Percentiles rank a stretch among this genome's conserved stretches.
phyloP scores from a whole-genome alignment of 2,113 vertebrate species.

The Hypomesus transpacificus region DNA sequence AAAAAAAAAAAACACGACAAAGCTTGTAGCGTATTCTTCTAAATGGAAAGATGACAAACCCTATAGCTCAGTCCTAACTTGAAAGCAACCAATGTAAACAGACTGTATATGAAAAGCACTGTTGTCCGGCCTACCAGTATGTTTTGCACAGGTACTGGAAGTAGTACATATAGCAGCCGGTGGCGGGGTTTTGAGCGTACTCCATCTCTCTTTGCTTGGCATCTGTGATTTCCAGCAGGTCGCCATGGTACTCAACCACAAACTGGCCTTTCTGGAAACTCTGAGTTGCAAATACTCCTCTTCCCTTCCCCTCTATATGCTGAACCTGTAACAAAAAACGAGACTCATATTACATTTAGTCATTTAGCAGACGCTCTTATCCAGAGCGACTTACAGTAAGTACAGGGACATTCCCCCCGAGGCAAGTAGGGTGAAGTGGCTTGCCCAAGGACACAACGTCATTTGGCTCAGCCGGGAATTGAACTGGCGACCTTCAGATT shows the following conservation, averaged over 20 bases:
- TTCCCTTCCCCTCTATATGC: constrained; percentile 85
- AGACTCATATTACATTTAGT: background rate
- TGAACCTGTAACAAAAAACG: constrained; percentile 75
- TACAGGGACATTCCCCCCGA: no score
- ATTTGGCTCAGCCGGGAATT: no score
- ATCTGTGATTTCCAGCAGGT: constrained; percentile 87
- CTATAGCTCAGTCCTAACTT: no score
- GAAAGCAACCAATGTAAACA: no score
- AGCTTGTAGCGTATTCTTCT: no score
- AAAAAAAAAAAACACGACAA: no score
- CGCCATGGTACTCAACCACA: constrained; percentile 95
- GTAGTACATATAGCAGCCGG: constrained; percentile 99
- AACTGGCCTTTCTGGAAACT: constrained; percentile 89
- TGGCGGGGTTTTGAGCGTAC: constrained; percentile 88
- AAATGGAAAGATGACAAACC: no score
- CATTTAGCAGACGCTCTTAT: no score
- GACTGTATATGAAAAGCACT: background rate
- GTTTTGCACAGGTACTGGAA: constrained; percentile 97
- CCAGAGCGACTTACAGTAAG: no score
- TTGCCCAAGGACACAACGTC: no score
- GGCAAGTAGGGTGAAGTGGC: no score
- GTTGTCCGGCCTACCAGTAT: constrained; percentile 79
- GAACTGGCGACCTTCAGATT: no score
- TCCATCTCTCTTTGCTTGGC: constrained; percentile 87
- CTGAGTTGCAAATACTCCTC: constrained; percentile 86